These are phyloP conservation scores for Peribatodes rhomboidaria DNA, from an alignment of 2,888 invertebrate species.

Conservation along the genomic window DNA sequence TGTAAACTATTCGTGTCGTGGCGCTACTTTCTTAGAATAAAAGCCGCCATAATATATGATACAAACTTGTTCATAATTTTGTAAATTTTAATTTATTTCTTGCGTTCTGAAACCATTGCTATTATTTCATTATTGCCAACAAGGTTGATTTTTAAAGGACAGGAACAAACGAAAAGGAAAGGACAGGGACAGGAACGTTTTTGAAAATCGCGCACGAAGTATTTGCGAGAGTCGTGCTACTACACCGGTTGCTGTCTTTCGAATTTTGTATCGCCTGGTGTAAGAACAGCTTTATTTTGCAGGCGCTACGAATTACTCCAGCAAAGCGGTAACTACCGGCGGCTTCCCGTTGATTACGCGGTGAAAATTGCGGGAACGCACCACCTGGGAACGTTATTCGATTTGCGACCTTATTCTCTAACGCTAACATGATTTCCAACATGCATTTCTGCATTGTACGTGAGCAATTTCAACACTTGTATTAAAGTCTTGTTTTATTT, in stretches of 20 bases:
- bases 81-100: too few species aligned
- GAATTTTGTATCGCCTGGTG: background rate
- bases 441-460: background rate
- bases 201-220: too few species aligned
- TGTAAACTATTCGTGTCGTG: too few species aligned
- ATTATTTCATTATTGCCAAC: too few species aligned
- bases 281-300: background rate
- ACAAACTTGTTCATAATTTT: too few species aligned
- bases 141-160: too few species aligned
- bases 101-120: too few species aligned
- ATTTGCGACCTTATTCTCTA: slow-evolving; percentile 4
- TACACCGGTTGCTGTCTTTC: background rate
- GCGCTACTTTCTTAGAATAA: too few species aligned
- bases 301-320: slow-evolving; percentile 5
- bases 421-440: background rate
- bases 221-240: background rate
- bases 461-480: background rate
- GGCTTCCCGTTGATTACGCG: slow-evolving; percentile 11
- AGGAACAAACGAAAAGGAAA: too few species aligned
- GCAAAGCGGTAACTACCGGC: slow-evolving; percentile 8
- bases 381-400: slow-evolving; percentile 6
- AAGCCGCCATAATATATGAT: too few species aligned
- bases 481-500: background rate
- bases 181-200: too few species aligned
- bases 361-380: background rate